Conservation (phyloP, 2,113 vertebrate genomes). For the Eudyptes chrysolophus region DNA sequence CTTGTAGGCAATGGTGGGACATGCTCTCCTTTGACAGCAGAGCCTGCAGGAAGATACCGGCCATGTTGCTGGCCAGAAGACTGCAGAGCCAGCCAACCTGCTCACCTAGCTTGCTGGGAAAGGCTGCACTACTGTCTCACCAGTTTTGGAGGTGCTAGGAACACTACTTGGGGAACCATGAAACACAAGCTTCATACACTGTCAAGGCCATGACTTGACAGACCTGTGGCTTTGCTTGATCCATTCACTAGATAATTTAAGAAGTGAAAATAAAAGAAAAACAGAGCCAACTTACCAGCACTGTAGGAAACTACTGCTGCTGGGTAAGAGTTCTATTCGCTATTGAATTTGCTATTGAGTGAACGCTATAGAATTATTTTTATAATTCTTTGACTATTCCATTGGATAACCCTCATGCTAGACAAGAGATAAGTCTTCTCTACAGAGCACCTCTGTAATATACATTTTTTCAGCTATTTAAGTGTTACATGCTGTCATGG, state of each 20-base stretch:
- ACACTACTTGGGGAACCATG: no score
- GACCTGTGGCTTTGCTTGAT: not conserved
- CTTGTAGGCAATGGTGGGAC: not conserved
- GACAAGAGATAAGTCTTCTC: not conserved
- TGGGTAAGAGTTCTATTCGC: not conserved
- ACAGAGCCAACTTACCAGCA: not conserved
- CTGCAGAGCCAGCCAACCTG: not conserved
- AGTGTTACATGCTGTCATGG: not conserved
- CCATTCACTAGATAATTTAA: not conserved
- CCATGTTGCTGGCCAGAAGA: not conserved
- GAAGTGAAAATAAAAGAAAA: not conserved
- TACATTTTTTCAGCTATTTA: not conserved
- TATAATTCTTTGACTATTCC: not conserved
- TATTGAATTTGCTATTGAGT: not conserved
- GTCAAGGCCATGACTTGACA: not conserved
- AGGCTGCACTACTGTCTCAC: not conserved
- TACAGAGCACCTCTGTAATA: not conserved
- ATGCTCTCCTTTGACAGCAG: not conserved
- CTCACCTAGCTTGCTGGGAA: not conserved
- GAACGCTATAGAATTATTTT: rapidly evolving
- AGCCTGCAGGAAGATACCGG: not conserved
- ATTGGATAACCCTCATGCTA: not conserved
- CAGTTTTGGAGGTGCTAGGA: not conserved
- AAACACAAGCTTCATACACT: not conserved
- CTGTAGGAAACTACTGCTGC: not conserved